Base-by-base conservation (phyloP, 1,140 invertebrate genomes). In the Drosophila sp. region DNA sequence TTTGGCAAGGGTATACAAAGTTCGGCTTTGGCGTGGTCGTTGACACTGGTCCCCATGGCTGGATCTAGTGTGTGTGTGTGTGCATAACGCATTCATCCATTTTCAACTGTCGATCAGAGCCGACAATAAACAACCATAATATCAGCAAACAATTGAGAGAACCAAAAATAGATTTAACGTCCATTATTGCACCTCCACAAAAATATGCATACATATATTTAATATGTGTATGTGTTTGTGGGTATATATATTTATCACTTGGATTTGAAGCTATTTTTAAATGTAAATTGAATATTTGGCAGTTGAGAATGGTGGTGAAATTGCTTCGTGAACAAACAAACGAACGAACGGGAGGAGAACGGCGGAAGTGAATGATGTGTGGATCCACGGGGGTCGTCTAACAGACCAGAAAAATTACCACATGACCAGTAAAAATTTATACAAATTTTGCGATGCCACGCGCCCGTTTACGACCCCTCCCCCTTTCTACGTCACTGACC, bases 221-320 rank as follows among this genome's bases (percentile, higher is more conserved):
- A 29, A 60, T 33, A n/a, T 44, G 41, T 44, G 25, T 50, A 5
- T 8, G 25, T 50, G 25, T 10, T 23, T 47, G 1, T 23, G 4
- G 7, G 17, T 5, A 25, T 38, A 25, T 61, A 67, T 75, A 80
- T 80, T 85, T 85, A 83, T 65, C 80, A 82, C 63, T 60, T 62
- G 56, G 25, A 57, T 65, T 58, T 55, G 17, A 32, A 41, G 64
- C 81, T 84, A 84, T 84, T 85, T 84, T 73, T 80, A 73, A 74
- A 83, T 79, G 79, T 67, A 65, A 80, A 66, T 72, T 60, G 27
- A 40, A 47, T 17, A 11, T 5, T 30, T 29, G 60, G 56, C 29
- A 41, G 54, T 41, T 38, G 38, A 30, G 27, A 27, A 38, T 17
- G 30, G 23, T 17, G 29, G 30, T 17, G 35, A 40, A 35, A 35